Evolutionary conservation across 2,888 invertebrate genomes (phyloP), one percentile per base, ranked within the genome.

Genomic region (Desoria tigrina): DNA sequence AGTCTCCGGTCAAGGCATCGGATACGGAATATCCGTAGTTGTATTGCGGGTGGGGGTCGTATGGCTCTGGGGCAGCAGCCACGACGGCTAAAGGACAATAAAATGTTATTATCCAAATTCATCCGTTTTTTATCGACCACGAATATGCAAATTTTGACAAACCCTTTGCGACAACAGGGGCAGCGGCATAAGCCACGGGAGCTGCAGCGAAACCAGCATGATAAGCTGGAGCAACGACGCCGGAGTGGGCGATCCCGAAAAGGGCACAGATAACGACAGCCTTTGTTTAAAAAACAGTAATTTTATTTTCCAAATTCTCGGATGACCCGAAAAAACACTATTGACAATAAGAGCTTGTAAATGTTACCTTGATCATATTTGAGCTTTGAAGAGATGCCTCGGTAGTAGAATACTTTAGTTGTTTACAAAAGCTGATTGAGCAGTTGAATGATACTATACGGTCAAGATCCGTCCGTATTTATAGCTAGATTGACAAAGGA

Each of bases 11-110:
- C 18, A 66, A 26, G 14, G 37, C 55, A 32, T 64, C 66, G 28
- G 51, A 23, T 9, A 65, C 69, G 61, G 65, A 58, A 55, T 69
- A 66, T 51, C 66, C 69, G 45, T 60, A 65, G 56, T 50, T 55
- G 66, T 64, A 66, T 54, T 63, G 63, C 42, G 69, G 64, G 51
- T 66, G 54, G 27, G 62, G 49, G 23, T 66, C 67, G 32, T 45
- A 67, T 1, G 63, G 60, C 53, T 67, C 67, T 23, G 63, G 42
- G 50, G 39, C 51, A 37, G 53, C 63, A 32, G 39, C 62, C 2
- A 28, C 63, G 24, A 57, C 65, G 26, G 49, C 58, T 23, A n/a
- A n/a, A n/a, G n/a, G n/a, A n/a, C n/a, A n/a, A n/a, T n/a, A n/a
- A n/a, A n/a, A n/a, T n/a, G n/a, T n/a, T n/a, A n/a, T n/a, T n/a